Evolutionary conservation across 2,888 invertebrate species (phyloP), one percentile per base, ranked within the genome.

Genomic region (Agrotis ipsilon): DNA sequence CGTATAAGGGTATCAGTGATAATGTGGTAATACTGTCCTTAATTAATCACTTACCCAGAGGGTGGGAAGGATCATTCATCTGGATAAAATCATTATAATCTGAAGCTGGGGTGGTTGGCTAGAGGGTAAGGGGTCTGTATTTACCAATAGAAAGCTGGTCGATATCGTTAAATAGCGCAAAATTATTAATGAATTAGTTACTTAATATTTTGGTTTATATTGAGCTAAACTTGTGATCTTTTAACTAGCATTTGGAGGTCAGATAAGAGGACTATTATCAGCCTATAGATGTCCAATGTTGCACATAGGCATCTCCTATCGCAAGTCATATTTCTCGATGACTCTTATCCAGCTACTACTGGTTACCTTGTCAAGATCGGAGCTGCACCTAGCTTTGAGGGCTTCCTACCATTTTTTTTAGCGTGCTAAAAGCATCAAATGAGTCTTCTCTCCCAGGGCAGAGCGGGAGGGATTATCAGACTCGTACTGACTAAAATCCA

Each of bases 31-130:
- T 27, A 13, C 27, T 14, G 14, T 0, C 2, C 27, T 2, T 32
- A 46, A 51, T 70, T 46, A 45, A 70, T 74, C 45, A 74, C 63
- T 51, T 74, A 14, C 0, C n/a, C 1, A 18, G 39, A n/a, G 70
- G 64, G 45, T 51, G 63, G 3, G 27, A 32, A 32, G 45, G 24
- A 61, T 51, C 64, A 45, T 74, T 18, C 51, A 74, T 74, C 32
- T 64, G n/a, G 75, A 52, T 63, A 52, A 74, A 70, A 32, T 32
- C 21, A 45, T 68, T 58, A 48, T 24, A 49, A 5, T 45, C n/a
- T 16, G 9, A 43, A 2, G 6, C 14, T 24, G 43, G 74, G 49
- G 69, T 45, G 13, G 43, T 19, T 18, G 1, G 2, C 9, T 5
- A 18, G 27, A 58, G 49, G 19, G 43, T 14, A 43, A n/a, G 73